phyloP scores from a whole-genome alignment of 2,113 vertebrate genomes.

The Chaetura pelagica region DNA sequence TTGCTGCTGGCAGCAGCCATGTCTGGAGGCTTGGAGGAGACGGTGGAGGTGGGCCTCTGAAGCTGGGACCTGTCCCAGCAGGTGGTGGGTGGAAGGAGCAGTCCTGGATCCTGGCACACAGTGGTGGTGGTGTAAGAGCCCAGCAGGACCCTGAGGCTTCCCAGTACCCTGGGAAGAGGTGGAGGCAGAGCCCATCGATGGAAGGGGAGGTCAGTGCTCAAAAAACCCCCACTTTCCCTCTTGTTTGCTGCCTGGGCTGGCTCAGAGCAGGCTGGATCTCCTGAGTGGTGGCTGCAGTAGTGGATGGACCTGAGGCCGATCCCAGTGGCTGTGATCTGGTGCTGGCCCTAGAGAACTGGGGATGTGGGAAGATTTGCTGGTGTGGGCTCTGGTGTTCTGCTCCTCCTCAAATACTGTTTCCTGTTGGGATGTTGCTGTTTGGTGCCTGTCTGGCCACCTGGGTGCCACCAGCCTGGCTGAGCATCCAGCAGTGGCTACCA shows the following conservation, averaged over 20 bases:
- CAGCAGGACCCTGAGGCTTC: neutral
- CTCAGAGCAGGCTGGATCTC: neutral
- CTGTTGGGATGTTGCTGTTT: neutral
- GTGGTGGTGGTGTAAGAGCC: neutral
- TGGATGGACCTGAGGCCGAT: neutral
- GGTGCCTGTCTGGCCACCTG: neutral
- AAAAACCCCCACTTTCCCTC: neutral
- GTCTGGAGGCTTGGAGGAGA: neutral
- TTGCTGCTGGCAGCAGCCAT: neutral
- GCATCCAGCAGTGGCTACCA: neutral
- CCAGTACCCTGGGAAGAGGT: neutral
- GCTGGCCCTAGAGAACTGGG: neutral
- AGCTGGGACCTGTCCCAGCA: neutral
- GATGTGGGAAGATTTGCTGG: neutral
- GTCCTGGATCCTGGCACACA: neutral
- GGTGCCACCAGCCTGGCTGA: neutral
- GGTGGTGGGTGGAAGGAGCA: neutral
- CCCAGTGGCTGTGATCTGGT: neutral
- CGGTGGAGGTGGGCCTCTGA: neutral
- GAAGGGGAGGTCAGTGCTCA: neutral
- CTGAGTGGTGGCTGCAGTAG: neutral
- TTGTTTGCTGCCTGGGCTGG: neutral
- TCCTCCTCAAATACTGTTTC: neutral
- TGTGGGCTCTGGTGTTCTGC: neutral
- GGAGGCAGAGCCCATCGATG: neutral